These are phyloP conservation scores for Archips xylosteana DNA, from an alignment of 2,888 invertebrate genomes.

Conservation along the genomic window DNA sequence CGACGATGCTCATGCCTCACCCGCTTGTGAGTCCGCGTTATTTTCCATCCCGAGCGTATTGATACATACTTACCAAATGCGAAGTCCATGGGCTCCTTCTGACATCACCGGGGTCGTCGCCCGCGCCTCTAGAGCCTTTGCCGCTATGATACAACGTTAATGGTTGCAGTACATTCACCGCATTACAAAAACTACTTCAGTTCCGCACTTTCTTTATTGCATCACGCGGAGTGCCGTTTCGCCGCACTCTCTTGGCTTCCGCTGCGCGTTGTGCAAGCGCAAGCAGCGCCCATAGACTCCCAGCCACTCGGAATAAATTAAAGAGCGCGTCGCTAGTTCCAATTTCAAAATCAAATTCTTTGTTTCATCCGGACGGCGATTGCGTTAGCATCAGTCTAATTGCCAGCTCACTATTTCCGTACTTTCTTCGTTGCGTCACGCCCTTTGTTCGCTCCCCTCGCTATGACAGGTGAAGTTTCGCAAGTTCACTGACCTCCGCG, in stretches of 20 bases:
- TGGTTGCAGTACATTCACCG: constrained; percentile 82
- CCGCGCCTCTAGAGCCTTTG: constrained; percentile 62
- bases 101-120: constrained; percentile 74
- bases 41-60: constrained; percentile 65
- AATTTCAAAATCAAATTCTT: constrained; percentile 64
- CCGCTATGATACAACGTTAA: constrained; percentile 77
- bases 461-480: constrained; percentile 79
- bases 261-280: constrained; percentile 78
- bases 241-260: constrained; percentile 83
- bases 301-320: constrained; percentile 59
- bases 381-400: constrained; percentile 51
- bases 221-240: constrained; percentile 78
- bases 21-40: constrained; percentile 51
- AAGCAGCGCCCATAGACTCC: constrained; percentile 58
- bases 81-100: constrained; percentile 61
- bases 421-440: constrained; percentile 75
- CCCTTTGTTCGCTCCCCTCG: constrained; percentile 67
- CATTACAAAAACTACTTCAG: constrained; percentile 82
- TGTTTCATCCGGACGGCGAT: constrained; percentile 55
- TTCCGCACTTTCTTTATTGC: constrained; percentile 85
- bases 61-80: constrained; percentile 57
- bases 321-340: constrained; percentile 60
- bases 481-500: constrained; percentile 80
- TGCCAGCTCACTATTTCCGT: constrained; percentile 60
- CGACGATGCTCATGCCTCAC: constrained; percentile 57